phyloP scores from a whole-genome alignment of 2,113 vertebrate genomes.

The Dendropsophus ebraccatus region DNA sequence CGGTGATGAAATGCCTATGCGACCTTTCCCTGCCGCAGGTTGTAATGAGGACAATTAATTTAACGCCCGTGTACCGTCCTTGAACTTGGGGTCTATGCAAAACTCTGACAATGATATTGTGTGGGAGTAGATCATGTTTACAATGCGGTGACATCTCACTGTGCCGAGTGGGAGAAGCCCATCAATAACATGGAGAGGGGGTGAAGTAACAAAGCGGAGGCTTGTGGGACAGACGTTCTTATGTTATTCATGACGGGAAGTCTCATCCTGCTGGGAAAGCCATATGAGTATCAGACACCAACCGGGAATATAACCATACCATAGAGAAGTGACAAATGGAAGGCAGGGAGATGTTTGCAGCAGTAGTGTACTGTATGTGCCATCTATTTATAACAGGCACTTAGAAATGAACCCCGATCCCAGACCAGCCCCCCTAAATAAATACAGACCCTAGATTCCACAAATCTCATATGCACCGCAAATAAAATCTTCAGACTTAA shows the following conservation, averaged over 20 bases:
- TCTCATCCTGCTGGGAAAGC: background rate
- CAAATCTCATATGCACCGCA: no score
- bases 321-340: background rate
- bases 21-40: background rate
- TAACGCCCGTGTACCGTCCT: background rate
- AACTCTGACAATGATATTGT: slow-evolving; percentile 15
- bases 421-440: no score
- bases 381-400: no score
- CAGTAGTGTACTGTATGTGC: no score
- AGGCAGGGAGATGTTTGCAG: no score
- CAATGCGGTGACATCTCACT: background rate
- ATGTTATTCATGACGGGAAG: background rate
- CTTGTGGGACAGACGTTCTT: background rate
- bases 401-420: no score
- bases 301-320: background rate
- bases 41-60: slow-evolving; percentile 14
- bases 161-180: background rate
- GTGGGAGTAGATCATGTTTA: slow-evolving; percentile 18
- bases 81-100: slow-evolving; percentile 25
- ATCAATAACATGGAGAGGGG: background rate
- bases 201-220: background rate
- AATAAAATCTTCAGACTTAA: no score
- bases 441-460: no score
- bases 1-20: background rate
- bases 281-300: no score